Conservation (phyloP, 1,140 invertebrate genomes). For the Drosophila miranda region DNA sequence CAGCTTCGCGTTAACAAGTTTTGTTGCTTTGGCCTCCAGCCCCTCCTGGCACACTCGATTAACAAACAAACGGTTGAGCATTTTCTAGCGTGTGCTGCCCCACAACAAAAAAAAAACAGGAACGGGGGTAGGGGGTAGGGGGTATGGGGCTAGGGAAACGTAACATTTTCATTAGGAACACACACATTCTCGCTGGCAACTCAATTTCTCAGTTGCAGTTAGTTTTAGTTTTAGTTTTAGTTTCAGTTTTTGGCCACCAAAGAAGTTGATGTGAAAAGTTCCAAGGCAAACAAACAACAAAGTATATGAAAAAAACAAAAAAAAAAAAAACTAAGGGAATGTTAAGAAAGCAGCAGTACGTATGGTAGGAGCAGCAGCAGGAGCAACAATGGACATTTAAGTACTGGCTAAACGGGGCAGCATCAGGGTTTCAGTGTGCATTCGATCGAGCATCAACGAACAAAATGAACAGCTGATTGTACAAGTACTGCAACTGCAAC, state of each 20-base stretch:
- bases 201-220: slow-evolving; percentile 51
- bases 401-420: slow-evolving; percentile 38
- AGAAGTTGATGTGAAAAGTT: slow-evolving; percentile 75
- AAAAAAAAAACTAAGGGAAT: slow-evolving; percentile 46
- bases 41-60: slow-evolving; percentile 46
- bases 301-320: slow-evolving; percentile 9
- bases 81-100: slow-evolving; percentile 50
- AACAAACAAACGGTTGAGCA: slow-evolving; percentile 31
- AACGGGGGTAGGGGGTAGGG: background rate
- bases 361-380: slow-evolving; percentile 14
- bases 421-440: slow-evolving; percentile 10
- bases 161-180: slow-evolving; percentile 73
- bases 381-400: slow-evolving; percentile 62
- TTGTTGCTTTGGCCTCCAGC: slow-evolving; percentile 29
- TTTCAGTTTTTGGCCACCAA: slow-evolving; percentile 57
- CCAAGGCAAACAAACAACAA: slow-evolving; percentile 33
- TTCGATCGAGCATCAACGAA: no score
- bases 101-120: slow-evolving; percentile 29
- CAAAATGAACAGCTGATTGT: no score
- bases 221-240: slow-evolving; percentile 48
- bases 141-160: slow-evolving; percentile 14
- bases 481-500: no score
- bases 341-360: slow-evolving; percentile 31
- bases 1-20: slow-evolving; percentile 47
- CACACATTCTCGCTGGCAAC: slow-evolving; percentile 64